These are phyloP conservation scores for Panagrolaimus sp. DNA, from an alignment of 1,140 invertebrate genomes.

Conservation along the genomic window DNA sequence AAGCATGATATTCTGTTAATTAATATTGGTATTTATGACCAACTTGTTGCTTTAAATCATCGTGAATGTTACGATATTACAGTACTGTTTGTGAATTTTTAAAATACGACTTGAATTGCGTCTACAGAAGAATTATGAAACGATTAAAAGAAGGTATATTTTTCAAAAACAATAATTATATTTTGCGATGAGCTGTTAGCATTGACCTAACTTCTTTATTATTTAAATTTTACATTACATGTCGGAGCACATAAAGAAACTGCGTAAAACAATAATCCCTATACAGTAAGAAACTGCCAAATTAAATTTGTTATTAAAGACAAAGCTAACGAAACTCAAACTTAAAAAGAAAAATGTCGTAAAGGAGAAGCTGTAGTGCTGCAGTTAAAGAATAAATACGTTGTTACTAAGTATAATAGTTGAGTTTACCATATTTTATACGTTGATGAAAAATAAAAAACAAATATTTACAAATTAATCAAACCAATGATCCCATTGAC, in stretches of 20 bases:
- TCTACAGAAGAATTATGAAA: too few species aligned
- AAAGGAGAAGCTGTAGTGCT: slow-evolving; percentile 24
- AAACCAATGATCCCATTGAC: slow-evolving; percentile 43
- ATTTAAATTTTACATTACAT: too few species aligned
- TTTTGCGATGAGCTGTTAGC: too few species aligned
- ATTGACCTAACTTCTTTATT: too few species aligned
- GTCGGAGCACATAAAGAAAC: slow-evolving; percentile 76
- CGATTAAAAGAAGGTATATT: too few species aligned
- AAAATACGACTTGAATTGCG: too few species aligned
- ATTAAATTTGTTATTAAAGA: slow-evolving; percentile 79
- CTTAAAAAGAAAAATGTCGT: slow-evolving; percentile 36
- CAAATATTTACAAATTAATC: slow-evolving; percentile 20
- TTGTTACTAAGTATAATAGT: not conserved
- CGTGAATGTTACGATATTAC: too few species aligned
- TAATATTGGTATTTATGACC: too few species aligned
- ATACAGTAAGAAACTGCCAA: slow-evolving; percentile 82
- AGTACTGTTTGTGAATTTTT: too few species aligned
- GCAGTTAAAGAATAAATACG: not conserved
- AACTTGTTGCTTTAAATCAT: too few species aligned
- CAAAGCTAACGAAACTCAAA: slow-evolving; percentile 71
- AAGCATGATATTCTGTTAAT: too few species aligned
- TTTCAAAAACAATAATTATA: too few species aligned
- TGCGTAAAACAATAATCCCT: slow-evolving; percentile 88
- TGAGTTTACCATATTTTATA: slow-evolving; percentile 1
- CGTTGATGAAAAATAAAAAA: not conserved